phyloP scores from a whole-genome alignment of 1,140 invertebrate species.

The Sarcophaga peregrina region DNA sequence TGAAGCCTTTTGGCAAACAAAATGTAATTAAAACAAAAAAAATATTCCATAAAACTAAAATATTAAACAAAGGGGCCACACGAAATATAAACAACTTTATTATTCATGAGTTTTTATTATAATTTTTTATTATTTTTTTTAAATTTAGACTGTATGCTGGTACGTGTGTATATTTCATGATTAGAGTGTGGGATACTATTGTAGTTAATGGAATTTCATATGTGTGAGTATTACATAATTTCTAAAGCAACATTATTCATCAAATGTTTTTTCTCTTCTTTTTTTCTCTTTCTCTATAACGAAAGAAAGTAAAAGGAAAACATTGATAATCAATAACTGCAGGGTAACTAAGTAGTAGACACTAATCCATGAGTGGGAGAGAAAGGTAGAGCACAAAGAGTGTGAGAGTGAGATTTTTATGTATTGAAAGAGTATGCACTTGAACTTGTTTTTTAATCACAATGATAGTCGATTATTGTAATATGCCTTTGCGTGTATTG shows the following conservation, averaged over 20 bases:
- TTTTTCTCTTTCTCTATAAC: neutral
- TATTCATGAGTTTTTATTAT: neutral
- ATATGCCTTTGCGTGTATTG: no score
- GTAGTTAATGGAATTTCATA: neutral
- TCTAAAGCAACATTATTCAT: neutral
- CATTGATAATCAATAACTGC: neutral
- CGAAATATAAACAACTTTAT: neutral
- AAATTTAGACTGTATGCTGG: no score
- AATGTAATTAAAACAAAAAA: no score
- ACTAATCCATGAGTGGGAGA: neutral
- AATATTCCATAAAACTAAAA: no score
- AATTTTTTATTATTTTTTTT: no score
- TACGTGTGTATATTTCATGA: neutral
- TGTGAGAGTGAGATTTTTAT: neutral
- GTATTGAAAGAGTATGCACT: slow-evolving; percentile 41
- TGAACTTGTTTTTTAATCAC: slow-evolving; percentile 45
- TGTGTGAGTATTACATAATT: neutral
- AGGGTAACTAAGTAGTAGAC: neutral
- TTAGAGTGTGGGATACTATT: neutral
- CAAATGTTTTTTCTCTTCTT: neutral
- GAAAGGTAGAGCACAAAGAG: slow-evolving; percentile 9
- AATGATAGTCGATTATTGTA: neutral
- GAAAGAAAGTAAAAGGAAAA: neutral
- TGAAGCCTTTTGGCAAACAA: no score
- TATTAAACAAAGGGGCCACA: neutral